Evolutionary conservation across 2,113 vertebrate genomes (phyloP).

Genomic region (Lynx canadensis): DNA sequence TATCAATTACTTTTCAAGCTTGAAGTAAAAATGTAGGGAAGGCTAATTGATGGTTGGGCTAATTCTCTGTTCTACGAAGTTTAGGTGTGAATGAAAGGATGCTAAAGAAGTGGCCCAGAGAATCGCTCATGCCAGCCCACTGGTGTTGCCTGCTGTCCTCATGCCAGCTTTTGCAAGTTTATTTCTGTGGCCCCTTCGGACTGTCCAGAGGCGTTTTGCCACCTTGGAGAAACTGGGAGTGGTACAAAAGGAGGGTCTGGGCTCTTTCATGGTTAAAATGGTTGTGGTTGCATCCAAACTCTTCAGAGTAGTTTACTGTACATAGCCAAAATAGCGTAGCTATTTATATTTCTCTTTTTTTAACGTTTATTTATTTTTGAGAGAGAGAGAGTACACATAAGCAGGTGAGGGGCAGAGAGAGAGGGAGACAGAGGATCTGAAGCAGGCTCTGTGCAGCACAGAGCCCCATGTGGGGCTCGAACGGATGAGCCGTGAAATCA

Average conservation of each 20-base stretch:
- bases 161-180: background rate
- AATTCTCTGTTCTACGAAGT: background rate
- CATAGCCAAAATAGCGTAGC: background rate
- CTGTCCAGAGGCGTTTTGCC: background rate
- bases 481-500: no score
- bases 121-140: background rate
- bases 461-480: no score
- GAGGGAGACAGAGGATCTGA: no score
- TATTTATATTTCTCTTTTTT: background rate
- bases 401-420: no score
- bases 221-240: background rate
- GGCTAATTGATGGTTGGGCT: background rate
- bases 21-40: slow-evolving; percentile 37
- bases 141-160: background rate
- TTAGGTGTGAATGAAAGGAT: background rate
- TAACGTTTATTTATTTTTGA: no score
- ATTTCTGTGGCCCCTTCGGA: background rate
- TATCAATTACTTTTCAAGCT: slow-evolving; percentile 23
- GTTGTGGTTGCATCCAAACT: background rate
- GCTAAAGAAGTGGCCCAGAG: background rate
- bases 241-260: background rate
- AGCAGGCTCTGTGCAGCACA: no score
- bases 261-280: background rate
- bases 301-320: background rate
- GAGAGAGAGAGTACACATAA: no score